A percentile compares a stretch with the other conserved stretches of the same genome.
phyloP scores from a whole-genome alignment of 2,113 vertebrate genomes.

The Thunnus maccoyii region DNA sequence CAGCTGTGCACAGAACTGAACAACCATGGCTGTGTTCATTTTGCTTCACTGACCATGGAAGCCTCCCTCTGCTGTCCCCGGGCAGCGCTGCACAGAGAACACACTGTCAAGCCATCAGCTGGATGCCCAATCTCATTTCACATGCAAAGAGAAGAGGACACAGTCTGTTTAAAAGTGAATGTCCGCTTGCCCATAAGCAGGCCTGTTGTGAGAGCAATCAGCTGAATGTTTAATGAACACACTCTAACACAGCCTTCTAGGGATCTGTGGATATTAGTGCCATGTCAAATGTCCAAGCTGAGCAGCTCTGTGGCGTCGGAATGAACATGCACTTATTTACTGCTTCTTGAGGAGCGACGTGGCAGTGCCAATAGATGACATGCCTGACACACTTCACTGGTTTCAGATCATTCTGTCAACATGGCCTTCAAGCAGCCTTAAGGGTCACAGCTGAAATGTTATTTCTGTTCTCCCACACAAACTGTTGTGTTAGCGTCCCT shows the following conservation, averaged over 20 bases:
- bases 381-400: conserved; percentile 26
- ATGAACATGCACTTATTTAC: conserved; percentile 19
- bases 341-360: conserved; percentile 12
- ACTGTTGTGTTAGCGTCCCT: neutral
- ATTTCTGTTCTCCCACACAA: conserved; percentile 16
- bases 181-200: conserved; percentile 31
- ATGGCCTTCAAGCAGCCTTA: conserved; percentile 12
- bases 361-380: conserved; percentile 30
- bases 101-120: conserved; percentile 24
- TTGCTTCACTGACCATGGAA: conserved; percentile 39
- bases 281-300: neutral
- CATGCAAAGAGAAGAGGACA: conserved; percentile 21
- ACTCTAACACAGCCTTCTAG: conserved; percentile 3
- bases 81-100: conserved; percentile 38
- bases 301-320: neutral
- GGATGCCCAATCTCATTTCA: conserved; percentile 29
- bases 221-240: conserved; percentile 43
- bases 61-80: conserved; percentile 20
- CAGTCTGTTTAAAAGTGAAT: conserved; percentile 37
- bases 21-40: conserved; percentile 44
- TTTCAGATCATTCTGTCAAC: conserved; percentile 41
- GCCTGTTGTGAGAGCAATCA: conserved; percentile 47
- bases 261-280: conserved; percentile 24
- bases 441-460: conserved; percentile 29
- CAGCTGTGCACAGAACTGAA: conserved; percentile 60